Percentiles rank a stretch among this genome's conserved stretches.
Conservation (phyloP, 35 echinoderm and acorn worm species). For the Stichopus chloronotus region DNA sequence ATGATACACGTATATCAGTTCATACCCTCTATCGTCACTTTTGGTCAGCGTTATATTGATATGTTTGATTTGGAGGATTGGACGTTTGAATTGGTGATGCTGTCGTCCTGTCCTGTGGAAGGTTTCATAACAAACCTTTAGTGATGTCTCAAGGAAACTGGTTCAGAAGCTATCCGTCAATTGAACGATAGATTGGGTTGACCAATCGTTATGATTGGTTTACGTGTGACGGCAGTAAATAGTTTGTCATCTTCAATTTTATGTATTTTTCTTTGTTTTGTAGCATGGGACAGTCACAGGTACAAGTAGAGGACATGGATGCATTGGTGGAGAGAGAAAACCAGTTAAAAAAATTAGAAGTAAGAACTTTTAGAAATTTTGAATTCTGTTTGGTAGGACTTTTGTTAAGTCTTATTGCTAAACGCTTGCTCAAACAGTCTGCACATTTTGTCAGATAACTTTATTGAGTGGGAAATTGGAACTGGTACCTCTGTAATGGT, state of each 20-base stretch:
- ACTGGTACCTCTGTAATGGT: too few relatives aligned
- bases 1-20: too few relatives aligned
- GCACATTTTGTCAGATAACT: neutral
- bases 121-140: too few relatives aligned
- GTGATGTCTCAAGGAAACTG: too few relatives aligned
- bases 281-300: conserved; percentile 66
- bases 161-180: too few relatives aligned
- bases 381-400: neutral
- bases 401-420: neutral
- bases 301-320: conserved; percentile 79
- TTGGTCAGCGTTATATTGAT: too few relatives aligned
- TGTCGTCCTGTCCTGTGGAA: too few relatives aligned
- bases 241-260: neutral
- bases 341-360: conserved; percentile 91
- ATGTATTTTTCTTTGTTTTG: neutral
- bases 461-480: neutral
- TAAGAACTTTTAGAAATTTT: conserved; percentile 19
- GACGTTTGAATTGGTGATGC: too few relatives aligned
- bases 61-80: too few relatives aligned
- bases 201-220: too few relatives aligned
- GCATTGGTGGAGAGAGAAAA: conserved; percentile 88
- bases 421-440: neutral
- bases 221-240: neutral
- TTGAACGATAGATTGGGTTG: too few relatives aligned
- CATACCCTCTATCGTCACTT: too few relatives aligned